These are phyloP conservation scores for Dendrocopos noguchii DNA, from an alignment of 2,113 vertebrate genomes.

Conservation along the genomic window DNA sequence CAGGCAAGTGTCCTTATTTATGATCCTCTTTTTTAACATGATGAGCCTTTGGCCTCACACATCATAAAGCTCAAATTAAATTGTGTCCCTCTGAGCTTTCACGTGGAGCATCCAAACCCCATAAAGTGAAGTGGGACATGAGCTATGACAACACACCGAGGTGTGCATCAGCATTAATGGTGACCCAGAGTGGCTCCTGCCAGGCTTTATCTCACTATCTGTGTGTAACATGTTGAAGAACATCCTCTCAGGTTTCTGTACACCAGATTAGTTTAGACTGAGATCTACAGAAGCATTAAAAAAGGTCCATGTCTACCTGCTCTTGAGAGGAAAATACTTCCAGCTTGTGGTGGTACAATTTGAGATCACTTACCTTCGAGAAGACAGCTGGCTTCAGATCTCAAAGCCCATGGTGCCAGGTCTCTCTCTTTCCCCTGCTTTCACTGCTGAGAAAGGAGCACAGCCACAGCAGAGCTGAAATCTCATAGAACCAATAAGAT, in stretches of 20 bases:
- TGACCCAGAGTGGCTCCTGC: background rate
- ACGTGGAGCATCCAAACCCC: fast-evolving
- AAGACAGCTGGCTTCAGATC: background rate
- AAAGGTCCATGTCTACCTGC: background rate
- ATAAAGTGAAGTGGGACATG: background rate
- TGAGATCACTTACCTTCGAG: background rate
- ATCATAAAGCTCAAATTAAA: background rate
- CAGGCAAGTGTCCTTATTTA: background rate
- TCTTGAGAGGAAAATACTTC: background rate
- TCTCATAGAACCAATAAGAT: too few species aligned
- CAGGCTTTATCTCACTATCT: background rate
- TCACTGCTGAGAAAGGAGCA: background rate
- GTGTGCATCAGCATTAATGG: background rate
- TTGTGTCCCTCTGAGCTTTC: background rate
- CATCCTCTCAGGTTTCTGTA: background rate
- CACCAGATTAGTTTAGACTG: background rate
- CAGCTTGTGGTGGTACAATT: fast-evolving
- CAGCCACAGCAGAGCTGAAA: background rate
- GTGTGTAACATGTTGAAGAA: background rate
- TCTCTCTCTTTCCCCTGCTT: background rate
- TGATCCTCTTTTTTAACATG: background rate
- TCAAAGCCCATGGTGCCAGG: background rate
- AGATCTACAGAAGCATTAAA: background rate
- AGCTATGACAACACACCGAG: background rate
- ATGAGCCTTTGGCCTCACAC: background rate